Evolutionary conservation across 2,113 vertebrate species (phyloP).

Genomic region (Clarias magur): DNA sequence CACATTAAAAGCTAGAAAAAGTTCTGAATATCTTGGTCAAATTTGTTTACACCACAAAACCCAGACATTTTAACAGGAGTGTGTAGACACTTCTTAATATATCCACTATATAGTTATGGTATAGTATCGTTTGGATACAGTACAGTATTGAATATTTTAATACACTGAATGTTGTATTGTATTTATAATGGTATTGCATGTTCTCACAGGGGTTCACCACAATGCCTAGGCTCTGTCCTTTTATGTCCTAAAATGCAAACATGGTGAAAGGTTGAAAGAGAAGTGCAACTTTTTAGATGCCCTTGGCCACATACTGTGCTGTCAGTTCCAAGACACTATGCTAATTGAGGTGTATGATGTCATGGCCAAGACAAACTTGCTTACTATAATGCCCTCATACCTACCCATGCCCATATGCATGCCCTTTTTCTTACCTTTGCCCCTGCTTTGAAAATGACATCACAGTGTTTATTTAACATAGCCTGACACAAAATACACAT

Average conservation of each 20-base stretch:
- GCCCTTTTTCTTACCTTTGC: conserved; percentile 17
- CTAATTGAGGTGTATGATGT: conserved; percentile 38
- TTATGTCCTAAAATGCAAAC: neutral
- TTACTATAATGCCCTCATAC: conserved; percentile 35
- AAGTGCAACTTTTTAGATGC: conserved; percentile 34
- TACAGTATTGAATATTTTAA: neutral
- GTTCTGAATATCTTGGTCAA: no score
- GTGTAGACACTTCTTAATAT: no score
- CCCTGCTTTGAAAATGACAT: neutral
- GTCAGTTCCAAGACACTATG: conserved; percentile 33
- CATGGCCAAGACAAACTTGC: conserved; percentile 23
- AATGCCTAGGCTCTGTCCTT: neutral
- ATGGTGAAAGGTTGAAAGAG: conserved; percentile 27
- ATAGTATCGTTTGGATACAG: neutral
- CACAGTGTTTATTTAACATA: neutral
- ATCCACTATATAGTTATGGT: no score
- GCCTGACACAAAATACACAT: neutral
- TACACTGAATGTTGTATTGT: neutral
- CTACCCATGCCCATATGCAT: conserved; percentile 18
- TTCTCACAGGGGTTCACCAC: neutral
- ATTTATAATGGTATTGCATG: neutral
- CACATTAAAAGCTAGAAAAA: no score
- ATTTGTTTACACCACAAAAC: no score
- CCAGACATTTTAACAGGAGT: no score
- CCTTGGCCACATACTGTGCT: conserved; percentile 50